These are phyloP conservation scores for Dasypus novemcinctus DNA, from an alignment of 2,113 vertebrate species.

Conservation along the genomic window DNA sequence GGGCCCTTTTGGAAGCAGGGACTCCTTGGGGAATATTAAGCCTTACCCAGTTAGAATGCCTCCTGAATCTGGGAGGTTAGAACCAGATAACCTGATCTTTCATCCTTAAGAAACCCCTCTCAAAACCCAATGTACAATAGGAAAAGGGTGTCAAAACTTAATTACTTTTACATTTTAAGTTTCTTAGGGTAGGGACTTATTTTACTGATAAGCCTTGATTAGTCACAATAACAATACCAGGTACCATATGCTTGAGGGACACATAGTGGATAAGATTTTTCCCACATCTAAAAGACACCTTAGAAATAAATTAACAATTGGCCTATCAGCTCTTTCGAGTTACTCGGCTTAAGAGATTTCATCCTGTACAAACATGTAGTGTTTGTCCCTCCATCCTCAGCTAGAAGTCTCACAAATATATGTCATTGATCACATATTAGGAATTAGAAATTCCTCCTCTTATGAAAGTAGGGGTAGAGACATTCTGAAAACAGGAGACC, in stretches of 20 bases:
- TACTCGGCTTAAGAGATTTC: neutral
- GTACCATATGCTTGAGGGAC: neutral
- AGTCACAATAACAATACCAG: neutral
- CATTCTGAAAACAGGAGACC: neutral
- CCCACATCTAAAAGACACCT: neutral
- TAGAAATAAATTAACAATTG: neutral
- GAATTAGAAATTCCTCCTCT: slow-evolving; percentile 1
- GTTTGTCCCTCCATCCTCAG: neutral
- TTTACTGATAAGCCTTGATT: neutral
- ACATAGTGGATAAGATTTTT: neutral
- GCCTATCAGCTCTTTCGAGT: slow-evolving; percentile 3
- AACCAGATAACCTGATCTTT: neutral
- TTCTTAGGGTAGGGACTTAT: neutral
- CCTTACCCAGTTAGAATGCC: neutral
- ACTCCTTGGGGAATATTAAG: neutral
- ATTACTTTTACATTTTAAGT: neutral
- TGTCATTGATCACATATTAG: neutral
- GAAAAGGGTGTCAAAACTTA: neutral
- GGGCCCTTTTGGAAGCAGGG: neutral
- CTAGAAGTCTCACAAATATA: neutral
- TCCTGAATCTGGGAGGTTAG: neutral
- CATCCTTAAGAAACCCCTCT: neutral
- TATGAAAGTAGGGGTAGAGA: neutral
- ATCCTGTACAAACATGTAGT: neutral
- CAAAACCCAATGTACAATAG: neutral